Evolutionary conservation across 2,888 invertebrate genomes (phyloP), one percentile per base, ranked within the genome.

Genomic region (Acanthopleura granulata): DNA sequence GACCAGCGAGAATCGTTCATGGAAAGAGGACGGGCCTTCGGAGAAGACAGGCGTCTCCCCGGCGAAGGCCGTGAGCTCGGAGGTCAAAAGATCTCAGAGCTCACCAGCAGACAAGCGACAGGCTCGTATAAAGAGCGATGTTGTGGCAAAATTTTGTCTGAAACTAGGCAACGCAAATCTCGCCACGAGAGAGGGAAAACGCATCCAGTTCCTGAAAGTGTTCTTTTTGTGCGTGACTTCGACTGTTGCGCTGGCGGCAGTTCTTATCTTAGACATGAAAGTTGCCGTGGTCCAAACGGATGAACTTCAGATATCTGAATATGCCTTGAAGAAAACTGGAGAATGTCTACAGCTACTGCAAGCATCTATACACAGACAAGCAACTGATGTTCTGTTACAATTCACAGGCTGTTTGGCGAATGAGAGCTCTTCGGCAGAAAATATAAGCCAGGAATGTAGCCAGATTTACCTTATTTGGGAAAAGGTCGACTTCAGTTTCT

Each of bases 161-260:
- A 18, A 57, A 57, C 66, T 66, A 6, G 3, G 66, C 29, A 22
- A 66, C 29, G 25, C 66, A 66, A 66, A 27, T 14, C 66, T 66
- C 29, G 66, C 66, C 16, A 66, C 66, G 16, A 22, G 25, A 66
- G 29, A 66, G 14, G 66, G 66, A 12, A 22, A 27, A 27, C 66
- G 66, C 3, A 27, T 66, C 29, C 66, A 66, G 29, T 66, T 66
- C 25, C 66, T 66, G 22, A 66, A 66, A 66, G 66, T 66, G 25
- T 66, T 66, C 29, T 66, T 66, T 14, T 14, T 66, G 6, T 66
- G 66, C 25, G 25, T 66, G 25, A 27, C 66, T 6, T 66, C 66
- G 16, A 66, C 66, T 22, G 29, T 66, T 18, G 66, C 66, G 29
- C 25, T 66, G 14, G 29, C 66, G 18, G 66, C 66, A 3, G 66